phyloP scores from a whole-genome alignment of 2,113 vertebrate species.

The Rhabdornis inornatus region DNA sequence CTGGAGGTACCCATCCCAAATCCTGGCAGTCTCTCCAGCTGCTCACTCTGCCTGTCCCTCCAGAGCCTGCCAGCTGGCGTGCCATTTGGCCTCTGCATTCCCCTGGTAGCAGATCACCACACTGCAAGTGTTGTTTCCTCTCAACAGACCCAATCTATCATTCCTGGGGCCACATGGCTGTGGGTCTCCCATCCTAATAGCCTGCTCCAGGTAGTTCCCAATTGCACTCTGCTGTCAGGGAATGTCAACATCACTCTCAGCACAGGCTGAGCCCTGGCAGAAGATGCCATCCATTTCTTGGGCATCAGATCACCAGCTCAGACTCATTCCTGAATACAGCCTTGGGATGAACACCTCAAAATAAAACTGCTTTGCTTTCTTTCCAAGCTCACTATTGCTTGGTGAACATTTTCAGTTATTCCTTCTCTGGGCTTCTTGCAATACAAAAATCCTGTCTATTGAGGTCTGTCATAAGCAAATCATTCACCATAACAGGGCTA shows the following conservation, averaged over 20 bases:
- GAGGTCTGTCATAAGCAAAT: not conserved
- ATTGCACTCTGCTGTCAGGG: rapidly evolving
- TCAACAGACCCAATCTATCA: not conserved
- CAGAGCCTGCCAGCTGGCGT: not conserved
- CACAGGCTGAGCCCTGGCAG: not conserved
- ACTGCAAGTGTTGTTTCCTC: not conserved
- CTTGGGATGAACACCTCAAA: not conserved
- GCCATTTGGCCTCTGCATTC: not conserved
- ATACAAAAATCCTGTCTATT: not conserved
- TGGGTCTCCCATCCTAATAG: not conserved
- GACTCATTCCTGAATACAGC: not conserved
- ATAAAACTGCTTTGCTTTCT: not conserved
- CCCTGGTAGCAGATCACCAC: not conserved
- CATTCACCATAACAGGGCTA: not conserved
- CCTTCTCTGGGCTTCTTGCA: not conserved
- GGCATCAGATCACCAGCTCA: not conserved
- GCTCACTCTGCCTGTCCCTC: not conserved
- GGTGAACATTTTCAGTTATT: not conserved
- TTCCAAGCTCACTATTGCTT: not conserved
- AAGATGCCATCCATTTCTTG: not conserved
- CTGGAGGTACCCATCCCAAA: not conserved
- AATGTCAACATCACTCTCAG: not conserved
- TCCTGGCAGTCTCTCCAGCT: not conserved
- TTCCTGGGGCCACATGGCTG: rapidly evolving
- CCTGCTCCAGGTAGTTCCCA: not conserved